Evolutionary conservation across 2,888 invertebrate species (phyloP), one percentile per base, ranked within the genome.

Genomic region (Agelastica alni): DNA sequence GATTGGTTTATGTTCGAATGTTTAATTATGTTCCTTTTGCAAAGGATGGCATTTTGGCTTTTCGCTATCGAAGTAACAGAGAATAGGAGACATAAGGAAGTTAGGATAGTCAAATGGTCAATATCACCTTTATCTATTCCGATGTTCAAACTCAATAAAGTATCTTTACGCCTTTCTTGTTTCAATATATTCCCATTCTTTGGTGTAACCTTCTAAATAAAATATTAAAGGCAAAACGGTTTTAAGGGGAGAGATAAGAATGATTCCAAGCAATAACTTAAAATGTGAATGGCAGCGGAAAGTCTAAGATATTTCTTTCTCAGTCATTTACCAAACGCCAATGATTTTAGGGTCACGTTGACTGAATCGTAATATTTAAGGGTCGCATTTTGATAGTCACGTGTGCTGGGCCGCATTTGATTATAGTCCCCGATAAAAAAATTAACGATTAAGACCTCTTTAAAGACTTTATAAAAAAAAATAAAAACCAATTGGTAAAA

Each of bases 101-200:
- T 12, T 39, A 4, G n/a, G 20, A 18, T n/a, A 12, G 31, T 30
- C 43, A 30, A 43, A 14, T 17, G 30, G 30, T 20, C 28, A 32
- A 10, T 37, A 47, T 37, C 26, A 26, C 34, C 20, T 28, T 37
- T 22, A 14, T 47, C 37, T 17, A 34, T 37, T 13, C 16, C 14
- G 37, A n/a, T n/a, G 37, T 47, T 47, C 37, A 16, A 47, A 37
- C 13, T 36, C 22, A 9, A 13, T 45, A 47, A 36, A 28, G 28
- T 17, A 22, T 26, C 37, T 37, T 37, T 28, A 36, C 18, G 20
- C 17, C 10, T 7, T 46, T 4, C 13, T 26, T 16, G 17, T n/a
- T 34, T 17, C 20, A 18, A 34, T 18, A 20, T 18, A 37, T 20
- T 4, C 12, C 12, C 20, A 9, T 4, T 12, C 16, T 36, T 2